Percentiles rank a stretch among this genome's conserved stretches.
These are phyloP conservation scores for Equus quagga DNA, from an alignment of 2,113 vertebrate species.

Conservation along the genomic window DNA sequence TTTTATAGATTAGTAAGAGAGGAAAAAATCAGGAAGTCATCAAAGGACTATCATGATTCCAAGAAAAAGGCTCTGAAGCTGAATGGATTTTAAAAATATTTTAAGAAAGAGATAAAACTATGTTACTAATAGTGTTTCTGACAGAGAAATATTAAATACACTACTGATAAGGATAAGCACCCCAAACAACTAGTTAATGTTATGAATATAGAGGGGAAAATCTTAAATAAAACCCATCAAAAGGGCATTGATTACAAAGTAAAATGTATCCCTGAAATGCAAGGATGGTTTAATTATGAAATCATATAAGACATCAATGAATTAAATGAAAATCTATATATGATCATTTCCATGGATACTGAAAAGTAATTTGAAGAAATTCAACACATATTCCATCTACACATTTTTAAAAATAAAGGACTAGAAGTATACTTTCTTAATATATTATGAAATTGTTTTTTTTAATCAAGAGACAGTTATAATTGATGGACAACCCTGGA, in stretches of 20 bases:
- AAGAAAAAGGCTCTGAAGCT: background rate
- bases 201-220: background rate
- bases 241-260: background rate
- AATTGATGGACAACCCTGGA: background rate
- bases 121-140: background rate
- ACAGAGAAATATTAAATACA: background rate
- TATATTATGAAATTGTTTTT: background rate
- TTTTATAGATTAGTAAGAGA: background rate
- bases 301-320: background rate
- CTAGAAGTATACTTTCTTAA: background rate
- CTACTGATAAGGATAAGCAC: background rate
- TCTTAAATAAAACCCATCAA: background rate
- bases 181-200: background rate
- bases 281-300: slow-evolving; percentile 57
- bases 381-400: background rate
- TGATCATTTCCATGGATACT: background rate
- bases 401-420: background rate
- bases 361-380: slow-evolving; percentile 19
- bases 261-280: slow-evolving; percentile 32
- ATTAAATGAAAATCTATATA: background rate
- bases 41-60: background rate
- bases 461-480: background rate
- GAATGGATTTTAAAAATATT: background rate
- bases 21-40: background rate
- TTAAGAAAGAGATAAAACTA: background rate